A percentile compares a stretch with the other conserved stretches of the same genome.
phyloP scores from a whole-genome alignment of 2,113 vertebrate genomes.

The Platanista minor region DNA sequence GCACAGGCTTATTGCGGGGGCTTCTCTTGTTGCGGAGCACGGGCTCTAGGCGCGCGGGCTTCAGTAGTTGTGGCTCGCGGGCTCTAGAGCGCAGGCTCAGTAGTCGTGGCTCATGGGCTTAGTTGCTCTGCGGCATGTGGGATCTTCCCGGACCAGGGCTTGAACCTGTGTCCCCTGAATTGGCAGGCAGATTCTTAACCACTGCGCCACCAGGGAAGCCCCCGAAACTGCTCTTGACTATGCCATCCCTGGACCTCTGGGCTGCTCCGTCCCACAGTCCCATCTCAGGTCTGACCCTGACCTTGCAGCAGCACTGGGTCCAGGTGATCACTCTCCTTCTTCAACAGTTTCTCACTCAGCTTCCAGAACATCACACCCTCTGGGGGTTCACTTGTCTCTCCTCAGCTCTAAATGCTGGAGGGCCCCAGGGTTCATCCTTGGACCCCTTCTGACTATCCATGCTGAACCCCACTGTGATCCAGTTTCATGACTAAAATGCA shows the following conservation, averaged over 20 bases:
- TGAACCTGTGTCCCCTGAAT: too few relatives aligned
- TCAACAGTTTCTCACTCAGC: neutral
- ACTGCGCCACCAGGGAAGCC: neutral
- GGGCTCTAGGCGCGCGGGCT: too few relatives aligned
- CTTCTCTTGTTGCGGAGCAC: too few relatives aligned
- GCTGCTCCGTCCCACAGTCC: neutral
- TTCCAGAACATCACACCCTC: neutral
- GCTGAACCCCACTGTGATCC: neutral
- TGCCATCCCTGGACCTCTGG: neutral
- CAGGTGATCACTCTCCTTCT: neutral
- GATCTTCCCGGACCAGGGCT: too few relatives aligned
- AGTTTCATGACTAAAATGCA: neutral
- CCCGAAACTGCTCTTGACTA: neutral
- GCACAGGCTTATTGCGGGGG: too few relatives aligned
- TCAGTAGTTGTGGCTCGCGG: too few relatives aligned
- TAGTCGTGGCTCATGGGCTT: too few relatives aligned
- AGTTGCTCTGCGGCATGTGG: too few relatives aligned
- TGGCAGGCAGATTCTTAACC: too few relatives aligned
- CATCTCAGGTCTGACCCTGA: neutral
- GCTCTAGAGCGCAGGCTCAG: too few relatives aligned
- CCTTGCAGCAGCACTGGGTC: neutral
- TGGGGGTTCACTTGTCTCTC: neutral
- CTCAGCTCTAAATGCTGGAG: neutral
- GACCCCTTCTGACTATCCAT: rapidly evolving
- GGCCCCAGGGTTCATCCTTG: neutral